These are phyloP conservation scores for Drosophila sordidapex DNA, from an alignment of 2,888 invertebrate genomes.

Conservation along the genomic window DNA sequence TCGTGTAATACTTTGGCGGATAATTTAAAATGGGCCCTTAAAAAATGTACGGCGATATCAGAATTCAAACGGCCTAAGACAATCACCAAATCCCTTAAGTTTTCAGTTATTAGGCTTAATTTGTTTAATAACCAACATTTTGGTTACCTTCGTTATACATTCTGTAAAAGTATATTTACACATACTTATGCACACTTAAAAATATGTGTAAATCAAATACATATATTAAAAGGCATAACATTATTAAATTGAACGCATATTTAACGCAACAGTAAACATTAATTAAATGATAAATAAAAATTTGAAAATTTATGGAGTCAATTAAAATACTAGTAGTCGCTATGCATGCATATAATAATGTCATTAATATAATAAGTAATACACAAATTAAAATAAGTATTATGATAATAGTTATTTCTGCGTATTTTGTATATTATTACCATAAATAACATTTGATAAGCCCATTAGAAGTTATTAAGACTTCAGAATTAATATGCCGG, in stretches of 20 bases:
- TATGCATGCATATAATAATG: not conserved
- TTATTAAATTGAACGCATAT: not conserved
- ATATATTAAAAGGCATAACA: not conserved
- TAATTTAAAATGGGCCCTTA: conserved; percentile 10
- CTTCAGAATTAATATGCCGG: conserved; percentile 70
- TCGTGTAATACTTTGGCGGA: not conserved
- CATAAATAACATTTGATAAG: conserved; percentile 57
- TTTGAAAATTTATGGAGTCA: not conserved
- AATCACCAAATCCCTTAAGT: not conserved
- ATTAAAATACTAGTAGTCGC: not conserved
- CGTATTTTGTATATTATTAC: conserved; percentile 38
- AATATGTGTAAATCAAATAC: not conserved
- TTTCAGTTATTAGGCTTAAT: not conserved
- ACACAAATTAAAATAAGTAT: conserved; percentile 22
- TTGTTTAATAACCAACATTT: not conserved
- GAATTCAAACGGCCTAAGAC: not conserved
- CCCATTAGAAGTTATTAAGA: conserved; percentile 77
- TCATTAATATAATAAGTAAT: not conserved
- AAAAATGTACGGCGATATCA: not conserved
- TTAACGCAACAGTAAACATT: no score
- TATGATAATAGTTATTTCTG: conserved; percentile 29
- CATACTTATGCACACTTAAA: not conserved
- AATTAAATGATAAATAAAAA: no score
- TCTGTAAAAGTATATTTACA: not conserved
- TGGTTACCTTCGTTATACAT: not conserved